Conservation (phyloP, 30 jellyfish, hydroid and myxozoan species). For the Aurelia sp. region DNA sequence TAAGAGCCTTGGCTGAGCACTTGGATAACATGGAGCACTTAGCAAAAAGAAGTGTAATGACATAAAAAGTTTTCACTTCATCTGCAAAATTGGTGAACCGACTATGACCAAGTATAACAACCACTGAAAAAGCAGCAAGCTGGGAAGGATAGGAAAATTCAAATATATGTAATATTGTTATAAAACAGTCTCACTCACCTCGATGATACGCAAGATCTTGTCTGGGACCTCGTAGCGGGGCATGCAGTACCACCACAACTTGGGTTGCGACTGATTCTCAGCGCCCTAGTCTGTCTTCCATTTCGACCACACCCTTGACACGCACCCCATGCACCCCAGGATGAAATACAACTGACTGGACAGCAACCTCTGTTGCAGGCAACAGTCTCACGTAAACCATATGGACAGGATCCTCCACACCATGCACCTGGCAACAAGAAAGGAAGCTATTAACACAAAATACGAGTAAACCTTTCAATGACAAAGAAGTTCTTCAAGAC, state of each 20-base stretch:
- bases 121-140: no score
- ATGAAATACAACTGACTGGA: slow-evolving; percentile 64
- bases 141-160: no score
- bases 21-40: no score
- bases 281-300: slow-evolving; percentile 69
- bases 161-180: no score
- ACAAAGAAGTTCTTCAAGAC: no score
- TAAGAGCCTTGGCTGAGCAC: no score
- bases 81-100: no score
- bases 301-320: slow-evolving; percentile 87
- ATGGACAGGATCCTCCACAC: slow-evolving; percentile 82
- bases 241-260: slow-evolving; percentile 84
- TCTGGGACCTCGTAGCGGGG: slow-evolving; percentile 38
- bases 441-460: no score
- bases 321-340: slow-evolving; percentile 79
- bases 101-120: no score
- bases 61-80: no score
- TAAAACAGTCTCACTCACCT: slow-evolving; percentile 14
- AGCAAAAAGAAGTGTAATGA: no score
- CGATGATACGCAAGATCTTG: slow-evolving; percentile 66
- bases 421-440: slow-evolving; percentile 40
- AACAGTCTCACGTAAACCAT: slow-evolving; percentile 32
- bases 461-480: no score
- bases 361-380: slow-evolving; percentile 85
- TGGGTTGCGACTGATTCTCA: slow-evolving; percentile 59